Base-by-base conservation (phyloP, 2,113 vertebrate species). In the Pristiophorus japonicus region DNA sequence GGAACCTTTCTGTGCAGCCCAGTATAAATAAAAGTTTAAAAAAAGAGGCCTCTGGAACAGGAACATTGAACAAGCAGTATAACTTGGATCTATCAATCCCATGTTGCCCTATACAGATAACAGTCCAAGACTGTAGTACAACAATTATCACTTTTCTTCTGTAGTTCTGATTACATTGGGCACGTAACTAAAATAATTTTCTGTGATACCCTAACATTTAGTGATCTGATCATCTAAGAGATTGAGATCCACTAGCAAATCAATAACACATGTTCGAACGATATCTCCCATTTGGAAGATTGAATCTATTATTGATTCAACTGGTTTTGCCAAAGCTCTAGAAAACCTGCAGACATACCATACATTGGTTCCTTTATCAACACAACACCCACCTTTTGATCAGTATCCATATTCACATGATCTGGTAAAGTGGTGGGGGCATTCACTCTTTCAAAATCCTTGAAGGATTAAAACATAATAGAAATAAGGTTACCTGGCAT, bases 381-480 rank as follows among this genome's bases (percentile, higher is more conserved):
- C 92, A 96, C n/a, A 66, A 95, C 51, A 97, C 96, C 96, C 97
- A 98, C 98, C 98, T 98, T 98, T 96, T 98, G 97, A 96, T 98
- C 98, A 96, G 96, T 96, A 78, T 96, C 97, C 95, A 94, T 94
- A 51, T 94, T 66, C 34, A 62, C 88, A 94, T 47, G 24, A 73
- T 70, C 27, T 70, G 65, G 42, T 47, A 94, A 67, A 70, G 24
- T 34, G 42, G 65, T 47, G 73, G 42, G 27, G 47, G 7, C 18
- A 47, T 24, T 70, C 18, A 16, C 20, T 94, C 42, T 94, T 18
- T 70, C 66, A 94, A 66, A 73, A 70, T 94, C 93, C 93, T 94
- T 45, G 0, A 70, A 30, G 14, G 24, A 70, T 94, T 67, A 45
- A 70, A 94, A 51, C 3, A 67, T 18, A 70, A 30, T 47, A 63